Conservation (phyloP, 1,140 invertebrate species). For the Plectrocnemia conspersa region DNA sequence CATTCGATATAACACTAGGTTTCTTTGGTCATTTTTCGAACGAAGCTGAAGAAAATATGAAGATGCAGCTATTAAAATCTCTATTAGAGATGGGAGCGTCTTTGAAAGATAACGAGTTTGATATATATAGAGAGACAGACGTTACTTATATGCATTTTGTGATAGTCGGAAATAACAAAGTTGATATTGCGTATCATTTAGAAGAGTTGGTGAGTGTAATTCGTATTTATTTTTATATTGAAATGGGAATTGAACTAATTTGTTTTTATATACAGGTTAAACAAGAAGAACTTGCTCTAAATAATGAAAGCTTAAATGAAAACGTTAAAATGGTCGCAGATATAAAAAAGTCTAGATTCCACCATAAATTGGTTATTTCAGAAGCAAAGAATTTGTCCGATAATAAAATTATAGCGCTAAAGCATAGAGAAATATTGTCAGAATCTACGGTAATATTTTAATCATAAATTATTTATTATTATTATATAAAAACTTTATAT, state of each 20-base stretch:
- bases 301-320: slow-evolving; percentile 20
- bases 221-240: not conserved
- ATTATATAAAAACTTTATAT: slow-evolving; percentile 5
- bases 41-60: slow-evolving; percentile 43
- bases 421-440: slow-evolving; percentile 64
- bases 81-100: slow-evolving; percentile 53
- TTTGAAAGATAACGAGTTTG: slow-evolving; percentile 51
- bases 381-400: slow-evolving; percentile 39
- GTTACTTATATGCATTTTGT: slow-evolving; percentile 57
- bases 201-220: slow-evolving; percentile 55
- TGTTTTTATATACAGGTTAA: slow-evolving; percentile 47
- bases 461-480: not conserved
- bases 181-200: slow-evolving; percentile 60
- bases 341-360: slow-evolving; percentile 59
- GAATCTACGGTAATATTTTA: slow-evolving; percentile 51
- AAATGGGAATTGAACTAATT: slow-evolving; percentile 1
- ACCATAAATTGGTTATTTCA: slow-evolving; percentile 51
- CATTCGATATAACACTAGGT: slow-evolving; percentile 57
- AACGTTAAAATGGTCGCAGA: slow-evolving; percentile 56
- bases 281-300: slow-evolving; percentile 49
- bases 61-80: slow-evolving; percentile 52
- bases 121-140: slow-evolving; percentile 53
- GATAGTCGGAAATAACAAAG: slow-evolving; percentile 59
- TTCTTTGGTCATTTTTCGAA: slow-evolving; percentile 55
- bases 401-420: slow-evolving; percentile 53